These are phyloP conservation scores for Sinodicranocentrus sp. DNA, from an alignment of 2,888 invertebrate species.

Conservation along the genomic window DNA sequence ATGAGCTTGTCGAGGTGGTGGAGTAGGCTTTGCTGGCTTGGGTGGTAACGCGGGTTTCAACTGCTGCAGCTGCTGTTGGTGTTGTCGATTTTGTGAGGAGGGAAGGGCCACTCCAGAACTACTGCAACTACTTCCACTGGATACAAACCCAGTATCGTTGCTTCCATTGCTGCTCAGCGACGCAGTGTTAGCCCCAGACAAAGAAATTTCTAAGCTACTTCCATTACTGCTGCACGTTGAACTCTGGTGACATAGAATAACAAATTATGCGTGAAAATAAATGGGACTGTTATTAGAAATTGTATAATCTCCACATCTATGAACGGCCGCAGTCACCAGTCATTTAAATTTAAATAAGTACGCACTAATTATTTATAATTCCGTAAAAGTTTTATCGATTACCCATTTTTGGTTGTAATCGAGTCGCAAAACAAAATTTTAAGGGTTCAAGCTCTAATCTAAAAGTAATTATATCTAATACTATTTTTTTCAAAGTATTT, in stretches of 20 bases:
- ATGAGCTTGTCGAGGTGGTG: constrained; percentile 80
- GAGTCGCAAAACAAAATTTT: too few relatives aligned
- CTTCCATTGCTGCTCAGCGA: constrained; percentile 69
- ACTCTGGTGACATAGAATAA: constrained; percentile 18
- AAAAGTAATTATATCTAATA: too few relatives aligned
- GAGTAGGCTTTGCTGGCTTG: constrained; percentile 79
- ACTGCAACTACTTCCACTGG: constrained; percentile 59
- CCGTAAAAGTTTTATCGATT: too few relatives aligned
- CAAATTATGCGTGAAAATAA: too few relatives aligned
- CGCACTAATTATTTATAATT: too few relatives aligned
- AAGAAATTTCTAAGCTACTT: constrained; percentile 66
- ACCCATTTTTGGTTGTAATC: too few relatives aligned
- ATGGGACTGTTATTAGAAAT: too few relatives aligned
- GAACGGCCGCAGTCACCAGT: too few relatives aligned
- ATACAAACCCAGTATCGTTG: constrained; percentile 67
- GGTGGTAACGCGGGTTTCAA: constrained; percentile 87
- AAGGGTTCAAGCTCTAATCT: too few relatives aligned
- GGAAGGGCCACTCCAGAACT: constrained; percentile 34
- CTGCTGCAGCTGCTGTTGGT: constrained; percentile 81
- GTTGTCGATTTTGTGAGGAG: constrained; percentile 25
- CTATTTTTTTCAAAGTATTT: too few relatives aligned
- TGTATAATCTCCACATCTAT: too few relatives aligned
- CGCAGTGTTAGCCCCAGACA: constrained; percentile 66
- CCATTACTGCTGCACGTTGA: constrained; percentile 44
- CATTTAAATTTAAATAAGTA: too few relatives aligned